Percentiles rank a stretch among this genome's conserved stretches.
phyloP scores from a whole-genome alignment of 2,888 invertebrate genomes.

The Oxystoma pomonae region DNA sequence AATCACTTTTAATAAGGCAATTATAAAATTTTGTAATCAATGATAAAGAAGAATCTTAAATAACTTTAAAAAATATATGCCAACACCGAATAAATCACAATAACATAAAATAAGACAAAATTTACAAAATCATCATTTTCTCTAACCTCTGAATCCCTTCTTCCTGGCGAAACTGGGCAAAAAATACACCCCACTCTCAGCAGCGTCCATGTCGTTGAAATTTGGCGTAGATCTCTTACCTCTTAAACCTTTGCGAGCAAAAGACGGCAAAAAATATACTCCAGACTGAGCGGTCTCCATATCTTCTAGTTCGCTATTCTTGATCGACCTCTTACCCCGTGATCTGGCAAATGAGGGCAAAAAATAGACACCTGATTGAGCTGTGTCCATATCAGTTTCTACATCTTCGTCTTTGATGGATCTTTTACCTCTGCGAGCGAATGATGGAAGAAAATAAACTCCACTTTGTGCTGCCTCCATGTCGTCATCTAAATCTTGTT shows the following conservation, averaged over 20 bases:
- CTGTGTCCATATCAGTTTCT: constrained; percentile 24
- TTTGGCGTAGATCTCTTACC: constrained; percentile 12
- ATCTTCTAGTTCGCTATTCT: constrained; percentile 18
- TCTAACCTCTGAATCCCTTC: background rate
- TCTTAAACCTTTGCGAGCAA: constrained; percentile 22
- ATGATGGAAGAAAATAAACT: constrained; percentile 11
- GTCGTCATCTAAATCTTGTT: constrained; percentile 2
- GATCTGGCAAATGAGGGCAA: constrained; percentile 22
- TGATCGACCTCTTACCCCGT: constrained; percentile 17
- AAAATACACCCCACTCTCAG: constrained; percentile 11
- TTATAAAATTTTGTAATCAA: no score
- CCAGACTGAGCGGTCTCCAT: constrained; percentile 22
- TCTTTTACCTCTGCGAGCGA: constrained; percentile 15
- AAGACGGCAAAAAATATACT: constrained; percentile 21
- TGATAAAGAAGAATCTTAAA: no score
- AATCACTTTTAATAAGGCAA: no score
- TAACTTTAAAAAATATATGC: no score
- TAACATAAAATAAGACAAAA: no score
- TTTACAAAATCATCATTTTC: no score
- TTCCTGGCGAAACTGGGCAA: constrained; percentile 11
- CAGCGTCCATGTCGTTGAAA: constrained; percentile 10
- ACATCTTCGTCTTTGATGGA: constrained; percentile 16
- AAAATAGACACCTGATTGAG: constrained; percentile 24
- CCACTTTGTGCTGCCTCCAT: constrained; percentile 13
- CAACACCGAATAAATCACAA: no score